A percentile compares a stretch with the other conserved stretches of the same genome.
Evolutionary conservation across 2,797 vertebrate species (phyloP).

Genomic region (Falco biarmicus): DNA sequence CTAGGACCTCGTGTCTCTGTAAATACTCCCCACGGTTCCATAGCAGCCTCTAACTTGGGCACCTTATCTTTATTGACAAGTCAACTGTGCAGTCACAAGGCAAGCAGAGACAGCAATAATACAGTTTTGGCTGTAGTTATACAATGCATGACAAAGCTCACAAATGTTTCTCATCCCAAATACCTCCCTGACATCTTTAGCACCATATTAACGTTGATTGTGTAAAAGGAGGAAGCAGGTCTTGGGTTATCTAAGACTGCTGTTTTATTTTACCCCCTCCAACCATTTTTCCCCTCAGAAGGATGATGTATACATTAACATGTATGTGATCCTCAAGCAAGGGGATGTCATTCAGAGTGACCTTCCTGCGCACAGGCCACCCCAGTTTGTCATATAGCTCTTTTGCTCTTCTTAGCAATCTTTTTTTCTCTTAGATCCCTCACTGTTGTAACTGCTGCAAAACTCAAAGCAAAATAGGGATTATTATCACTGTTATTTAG

Average conservation of each 20-base stretch:
- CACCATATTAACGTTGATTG: neutral
- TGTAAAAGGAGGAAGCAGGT: neutral
- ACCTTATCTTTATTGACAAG: no score
- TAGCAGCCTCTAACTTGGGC: neutral
- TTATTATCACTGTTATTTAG: neutral
- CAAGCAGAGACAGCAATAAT: neutral
- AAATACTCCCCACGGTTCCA: neutral
- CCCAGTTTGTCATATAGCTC: neutral
- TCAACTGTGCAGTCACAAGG: neutral
- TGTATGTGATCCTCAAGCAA: neutral
- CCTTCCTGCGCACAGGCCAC: neutral
- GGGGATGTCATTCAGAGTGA: neutral
- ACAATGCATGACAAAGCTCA: no score
- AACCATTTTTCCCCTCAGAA: neutral
- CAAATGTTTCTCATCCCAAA: neutral
- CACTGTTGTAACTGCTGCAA: neutral
- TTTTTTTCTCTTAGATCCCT: neutral
- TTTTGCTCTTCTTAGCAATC: neutral
- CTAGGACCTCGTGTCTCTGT: neutral
- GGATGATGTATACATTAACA: neutral
- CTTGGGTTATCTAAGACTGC: neutral
- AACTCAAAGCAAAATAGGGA: neutral
- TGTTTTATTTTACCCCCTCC: neutral
- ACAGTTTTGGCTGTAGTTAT: neutral
- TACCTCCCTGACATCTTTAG: neutral